These are phyloP conservation scores for Casuarius casuarius DNA, from an alignment of 2,113 vertebrate genomes.

Conservation along the genomic window DNA sequence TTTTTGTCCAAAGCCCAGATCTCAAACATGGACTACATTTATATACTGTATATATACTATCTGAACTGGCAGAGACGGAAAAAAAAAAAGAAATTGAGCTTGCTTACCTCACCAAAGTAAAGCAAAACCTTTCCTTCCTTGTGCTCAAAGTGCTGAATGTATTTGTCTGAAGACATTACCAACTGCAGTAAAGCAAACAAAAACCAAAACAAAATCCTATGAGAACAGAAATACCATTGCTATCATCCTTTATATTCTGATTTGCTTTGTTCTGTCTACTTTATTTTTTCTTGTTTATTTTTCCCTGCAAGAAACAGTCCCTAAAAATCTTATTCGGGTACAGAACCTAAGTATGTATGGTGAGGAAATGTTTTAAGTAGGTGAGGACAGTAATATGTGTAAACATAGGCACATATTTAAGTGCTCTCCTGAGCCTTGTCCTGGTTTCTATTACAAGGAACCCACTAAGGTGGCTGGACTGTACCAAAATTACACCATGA, in stretches of 20 bases:
- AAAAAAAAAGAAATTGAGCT: neutral
- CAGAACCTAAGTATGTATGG: neutral
- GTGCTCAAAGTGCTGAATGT: conserved; percentile 74
- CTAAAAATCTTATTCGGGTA: neutral
- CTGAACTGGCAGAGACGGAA: neutral
- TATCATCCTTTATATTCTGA: neutral
- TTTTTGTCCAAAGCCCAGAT: neutral
- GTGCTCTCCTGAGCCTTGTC: neutral
- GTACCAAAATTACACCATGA: neutral
- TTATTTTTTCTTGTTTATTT: neutral
- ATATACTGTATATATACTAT: neutral
- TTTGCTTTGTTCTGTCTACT: neutral
- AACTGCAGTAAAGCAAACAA: conserved; percentile 35
- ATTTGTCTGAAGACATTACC: conserved; percentile 72
- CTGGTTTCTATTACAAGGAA: neutral
- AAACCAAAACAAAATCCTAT: neutral
- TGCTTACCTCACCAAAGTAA: conserved; percentile 74
- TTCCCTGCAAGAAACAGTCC: neutral
- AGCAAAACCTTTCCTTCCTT: conserved; percentile 73
- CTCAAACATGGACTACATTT: neutral
- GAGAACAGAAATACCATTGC: neutral
- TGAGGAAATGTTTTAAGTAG: neutral
- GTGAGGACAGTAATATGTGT: neutral
- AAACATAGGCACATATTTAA: neutral
- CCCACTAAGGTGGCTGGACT: neutral